A percentile compares a stretch with the other conserved stretches of the same genome.
These are phyloP conservation scores for Hyla sarda DNA, from an alignment of 2,113 vertebrate species.

Conservation along the genomic window DNA sequence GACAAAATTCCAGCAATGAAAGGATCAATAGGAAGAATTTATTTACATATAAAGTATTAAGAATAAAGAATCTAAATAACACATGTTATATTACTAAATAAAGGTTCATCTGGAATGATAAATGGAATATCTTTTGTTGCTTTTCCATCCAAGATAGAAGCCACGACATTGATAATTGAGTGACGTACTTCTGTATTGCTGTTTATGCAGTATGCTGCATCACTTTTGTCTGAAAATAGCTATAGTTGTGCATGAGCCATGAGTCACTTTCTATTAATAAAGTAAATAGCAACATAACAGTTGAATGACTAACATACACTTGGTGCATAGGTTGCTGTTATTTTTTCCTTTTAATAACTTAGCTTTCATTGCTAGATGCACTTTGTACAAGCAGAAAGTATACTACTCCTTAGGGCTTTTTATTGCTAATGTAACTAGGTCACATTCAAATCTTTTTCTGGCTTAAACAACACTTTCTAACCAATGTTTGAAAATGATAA, in stretches of 20 bases:
- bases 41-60: background rate
- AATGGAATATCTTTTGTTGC: conserved; percentile 21
- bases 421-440: conserved; percentile 43
- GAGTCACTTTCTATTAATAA: conserved; percentile 81
- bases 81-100: background rate
- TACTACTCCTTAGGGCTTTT: conserved; percentile 12
- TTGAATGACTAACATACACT: conserved; percentile 73
- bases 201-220: conserved; percentile 66
- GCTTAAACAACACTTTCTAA: background rate
- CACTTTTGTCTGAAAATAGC: conserved; percentile 76
- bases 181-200: conserved; percentile 75
- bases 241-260: conserved; percentile 73
- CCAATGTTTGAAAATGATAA: background rate
- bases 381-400: conserved; percentile 11
- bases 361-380: conserved; percentile 29
- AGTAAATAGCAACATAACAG: conserved; percentile 66
- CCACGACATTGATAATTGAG: conserved; percentile 66
- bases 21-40: too few species aligned
- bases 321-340: conserved; percentile 63
- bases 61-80: background rate
- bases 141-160: background rate
- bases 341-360: conserved; percentile 20
- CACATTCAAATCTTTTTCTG: conserved; percentile 19
- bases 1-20: too few species aligned
- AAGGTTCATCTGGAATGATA: background rate